Evolutionary conservation across 2,113 vertebrate genomes (phyloP).

Genomic region (Lagopus muta): DNA sequence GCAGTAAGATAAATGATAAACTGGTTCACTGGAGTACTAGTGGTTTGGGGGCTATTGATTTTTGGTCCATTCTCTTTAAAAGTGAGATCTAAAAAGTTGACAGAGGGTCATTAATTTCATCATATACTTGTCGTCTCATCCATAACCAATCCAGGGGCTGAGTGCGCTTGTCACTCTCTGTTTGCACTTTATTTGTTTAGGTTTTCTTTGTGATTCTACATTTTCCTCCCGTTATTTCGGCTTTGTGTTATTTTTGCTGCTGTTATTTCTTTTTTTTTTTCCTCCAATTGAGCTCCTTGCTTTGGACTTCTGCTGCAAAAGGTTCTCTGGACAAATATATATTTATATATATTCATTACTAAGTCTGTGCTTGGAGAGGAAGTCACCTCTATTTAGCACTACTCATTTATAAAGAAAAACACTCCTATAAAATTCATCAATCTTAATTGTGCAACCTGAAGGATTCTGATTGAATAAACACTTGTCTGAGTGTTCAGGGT

Average conservation of each 20-base stretch:
- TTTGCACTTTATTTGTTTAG: conserved; percentile 94
- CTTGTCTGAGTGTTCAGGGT: conserved; percentile 43
- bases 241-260: conserved; percentile 3
- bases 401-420: conserved; percentile 52
- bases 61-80: conserved; percentile 89
- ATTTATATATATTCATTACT: conserved; percentile 7
- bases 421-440: conserved; percentile 57
- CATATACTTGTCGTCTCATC: conserved; percentile 87
- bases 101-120: conserved; percentile 93
- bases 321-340: neutral
- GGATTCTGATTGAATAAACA: conserved; percentile 56
- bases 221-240: conserved; percentile 57
- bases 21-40: conserved; percentile 85
- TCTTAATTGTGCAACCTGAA: conserved; percentile 69
- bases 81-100: conserved; percentile 92
- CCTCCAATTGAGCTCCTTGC: neutral
- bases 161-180: conserved; percentile 87
- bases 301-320: neutral
- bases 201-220: conserved; percentile 80
- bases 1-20: conserved; percentile 90
- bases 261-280: conserved; percentile 33
- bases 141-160: conserved; percentile 85
- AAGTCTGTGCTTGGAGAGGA: conserved; percentile 9
- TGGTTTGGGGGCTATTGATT: conserved; percentile 91
- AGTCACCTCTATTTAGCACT: conserved; percentile 15